Conservation (phyloP, 2,888 invertebrate species). For the Hipparchia sbordonii region DNA sequence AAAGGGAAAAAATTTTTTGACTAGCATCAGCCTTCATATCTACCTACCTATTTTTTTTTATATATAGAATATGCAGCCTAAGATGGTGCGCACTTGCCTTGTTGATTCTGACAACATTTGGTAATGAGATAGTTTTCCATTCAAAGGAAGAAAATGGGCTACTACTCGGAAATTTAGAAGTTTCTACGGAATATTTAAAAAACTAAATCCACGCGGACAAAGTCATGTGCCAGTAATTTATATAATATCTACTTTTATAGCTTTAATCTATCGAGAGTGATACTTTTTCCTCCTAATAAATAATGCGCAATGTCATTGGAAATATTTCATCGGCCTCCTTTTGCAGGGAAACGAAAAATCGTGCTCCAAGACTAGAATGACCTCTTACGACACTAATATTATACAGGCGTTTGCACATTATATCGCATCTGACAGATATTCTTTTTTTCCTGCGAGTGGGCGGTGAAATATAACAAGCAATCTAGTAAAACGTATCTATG, state of each 20-base stretch:
- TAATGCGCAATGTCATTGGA: constrained; percentile 6
- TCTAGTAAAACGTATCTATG: constrained; percentile 59
- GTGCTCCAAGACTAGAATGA: constrained; percentile 8
- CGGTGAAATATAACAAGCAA: constrained; percentile 47
- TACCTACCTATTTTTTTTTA: too few relatives aligned
- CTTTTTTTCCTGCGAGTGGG: constrained; percentile 7
- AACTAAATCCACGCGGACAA: neutral
- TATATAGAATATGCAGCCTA: too few relatives aligned
- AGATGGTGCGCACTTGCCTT: too few relatives aligned
- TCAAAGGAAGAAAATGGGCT: too few relatives aligned
- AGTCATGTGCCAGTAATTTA: neutral
- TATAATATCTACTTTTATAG: neutral
- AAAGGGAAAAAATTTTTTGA: neutral
- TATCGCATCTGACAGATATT: neutral
- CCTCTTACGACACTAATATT: neutral
- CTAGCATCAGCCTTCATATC: neutral
- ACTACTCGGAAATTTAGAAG: too few relatives aligned
- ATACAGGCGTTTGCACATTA: constrained; percentile 11
- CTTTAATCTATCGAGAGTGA: neutral
- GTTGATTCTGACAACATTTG: too few relatives aligned
- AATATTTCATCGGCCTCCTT: constrained; percentile 13
- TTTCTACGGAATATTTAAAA: too few relatives aligned
- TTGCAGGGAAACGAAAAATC: constrained; percentile 16
- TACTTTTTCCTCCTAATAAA: constrained; percentile 6
- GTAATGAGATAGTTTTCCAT: too few relatives aligned